phyloP scores from a whole-genome alignment of 2,888 invertebrate species.

The Antitype chi region DNA sequence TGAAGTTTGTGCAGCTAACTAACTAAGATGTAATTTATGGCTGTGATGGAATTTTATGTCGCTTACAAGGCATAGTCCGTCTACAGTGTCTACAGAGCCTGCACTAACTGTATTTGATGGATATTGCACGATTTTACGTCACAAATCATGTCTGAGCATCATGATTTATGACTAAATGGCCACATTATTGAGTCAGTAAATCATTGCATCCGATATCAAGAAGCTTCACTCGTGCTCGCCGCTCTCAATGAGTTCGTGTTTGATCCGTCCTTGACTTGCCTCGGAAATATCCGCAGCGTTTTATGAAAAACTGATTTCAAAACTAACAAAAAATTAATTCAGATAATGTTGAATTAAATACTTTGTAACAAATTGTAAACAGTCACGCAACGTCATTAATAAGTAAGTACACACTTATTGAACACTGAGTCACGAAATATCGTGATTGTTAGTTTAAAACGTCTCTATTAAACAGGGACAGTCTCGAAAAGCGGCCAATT shows the following conservation, averaged over 20 bases:
- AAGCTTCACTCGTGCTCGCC: conserved; percentile 66
- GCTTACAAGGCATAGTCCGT: conserved; percentile 33
- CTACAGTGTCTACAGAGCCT: conserved; percentile 26
- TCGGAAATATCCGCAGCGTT: conserved; percentile 60
- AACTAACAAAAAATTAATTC: conserved; percentile 53
- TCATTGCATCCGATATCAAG: conserved; percentile 44
- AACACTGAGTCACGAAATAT: conserved; percentile 71
- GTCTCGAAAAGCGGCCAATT: conserved; percentile 80
- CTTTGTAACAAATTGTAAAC: conserved; percentile 54
- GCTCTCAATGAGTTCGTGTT: conserved; percentile 70
- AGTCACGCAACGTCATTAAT: conserved; percentile 68
- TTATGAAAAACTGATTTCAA: conserved; percentile 61
- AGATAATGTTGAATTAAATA: conserved; percentile 58
- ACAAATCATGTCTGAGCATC: conserved; percentile 40
- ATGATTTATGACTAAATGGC: conserved; percentile 68
- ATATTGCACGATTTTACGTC: conserved; percentile 52
- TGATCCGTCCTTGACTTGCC: conserved; percentile 74
- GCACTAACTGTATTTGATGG: conserved; percentile 55
- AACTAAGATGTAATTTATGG: conserved; percentile 43
- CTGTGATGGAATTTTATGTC: conserved; percentile 60
- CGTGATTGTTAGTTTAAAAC: conserved; percentile 76
- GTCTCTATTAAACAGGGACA: conserved; percentile 76
- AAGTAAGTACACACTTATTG: conserved; percentile 60
- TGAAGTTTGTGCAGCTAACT: conserved; percentile 47
- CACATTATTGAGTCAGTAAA: conserved; percentile 45